These are phyloP conservation scores for Lamproptera curius DNA, from an alignment of 2,888 invertebrate species.

Conservation along the genomic window DNA sequence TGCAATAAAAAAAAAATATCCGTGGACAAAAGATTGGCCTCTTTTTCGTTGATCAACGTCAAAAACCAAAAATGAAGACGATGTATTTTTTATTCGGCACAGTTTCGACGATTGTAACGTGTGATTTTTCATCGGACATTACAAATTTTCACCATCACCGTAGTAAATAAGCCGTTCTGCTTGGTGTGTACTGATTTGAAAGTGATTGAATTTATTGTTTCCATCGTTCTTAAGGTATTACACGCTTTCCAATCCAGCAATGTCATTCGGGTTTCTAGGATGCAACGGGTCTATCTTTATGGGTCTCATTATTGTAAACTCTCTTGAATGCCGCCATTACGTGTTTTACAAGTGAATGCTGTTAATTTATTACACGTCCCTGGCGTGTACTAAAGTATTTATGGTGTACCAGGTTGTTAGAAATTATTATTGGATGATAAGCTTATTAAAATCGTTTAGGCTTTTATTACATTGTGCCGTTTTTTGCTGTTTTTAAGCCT, in stretches of 20 bases:
- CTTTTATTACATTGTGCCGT: too few relatives aligned
- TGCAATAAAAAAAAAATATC: too few relatives aligned
- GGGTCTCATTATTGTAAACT: constrained; percentile 19
- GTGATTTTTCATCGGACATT: neutral
- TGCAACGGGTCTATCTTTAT: constrained; percentile 28
- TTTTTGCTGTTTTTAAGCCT: too few relatives aligned
- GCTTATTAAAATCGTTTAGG: too few relatives aligned
- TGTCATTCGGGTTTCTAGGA: constrained; percentile 37
- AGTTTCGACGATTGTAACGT: neutral
- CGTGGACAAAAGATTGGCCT: too few relatives aligned
- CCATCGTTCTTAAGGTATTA: constrained; percentile 22
- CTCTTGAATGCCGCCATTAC: constrained; percentile 19
- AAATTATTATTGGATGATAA: too few relatives aligned
- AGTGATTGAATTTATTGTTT: constrained; percentile 7
- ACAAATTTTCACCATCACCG: neutral
- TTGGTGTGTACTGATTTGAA: constrained; percentile 8
- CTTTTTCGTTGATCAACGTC: too few relatives aligned
- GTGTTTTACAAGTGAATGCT: constrained; percentile 13
- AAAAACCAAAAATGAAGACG: too few relatives aligned
- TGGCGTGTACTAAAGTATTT: too few relatives aligned
- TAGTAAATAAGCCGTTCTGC: neutral
- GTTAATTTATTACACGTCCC: constrained; percentile 11
- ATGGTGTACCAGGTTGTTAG: too few relatives aligned
- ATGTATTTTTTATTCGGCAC: too few relatives aligned
- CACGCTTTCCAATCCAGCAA: constrained; percentile 36